Base-by-base conservation (phyloP, 2,888 invertebrate genomes). In the Chloromyia formosa region DNA sequence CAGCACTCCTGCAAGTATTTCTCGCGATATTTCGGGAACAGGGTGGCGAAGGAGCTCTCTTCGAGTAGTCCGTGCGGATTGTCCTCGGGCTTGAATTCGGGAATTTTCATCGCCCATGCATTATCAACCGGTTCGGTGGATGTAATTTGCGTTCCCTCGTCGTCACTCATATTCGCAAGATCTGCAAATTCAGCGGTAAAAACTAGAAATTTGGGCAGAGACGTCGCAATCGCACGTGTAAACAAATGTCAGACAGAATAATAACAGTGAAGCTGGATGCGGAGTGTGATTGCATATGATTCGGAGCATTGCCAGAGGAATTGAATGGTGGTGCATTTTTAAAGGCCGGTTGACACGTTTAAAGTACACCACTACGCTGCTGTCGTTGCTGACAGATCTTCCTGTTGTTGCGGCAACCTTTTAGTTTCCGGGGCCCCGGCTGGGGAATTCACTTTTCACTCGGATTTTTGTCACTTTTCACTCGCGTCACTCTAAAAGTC, bases 11-110 rank as follows among this genome's bases (percentile, higher is more conserved):
- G 91, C 9, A 99, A 86, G 85, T 99, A 99, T 81, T 95, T 93
- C 85, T 99, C 99, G 75, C 98, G 89, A 83, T 99, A 99, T 84
- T 96, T 96, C 0, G 99, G 99, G 85, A 99, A 99, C 16, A 98
- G 86, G 0, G 96, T 96, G 0, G 97, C 97, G 86, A 99, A 99
- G 5, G 95, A 94, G 83, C 97, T 97, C 87, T 98, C 97, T 83
- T 95, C 94, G 9, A 95, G 82, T 62, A 99, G 86, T 4, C 86
- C 85, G 87, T 93, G 89, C 74, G 94, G 95, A 86, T 97, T 98
- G 83, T 98, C 93, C 80, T 94, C 93, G 40, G 91, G 91, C 75
- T 91, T 93, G 82, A 98, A 98, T 80, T 91, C 89, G 0, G 96
- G 95, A 77, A 96, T 90, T 88, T 94, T 92, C 86, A 95, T 85